Conservation (phyloP, 1,140 invertebrate genomes). For the Drosophila pandora region DNA sequence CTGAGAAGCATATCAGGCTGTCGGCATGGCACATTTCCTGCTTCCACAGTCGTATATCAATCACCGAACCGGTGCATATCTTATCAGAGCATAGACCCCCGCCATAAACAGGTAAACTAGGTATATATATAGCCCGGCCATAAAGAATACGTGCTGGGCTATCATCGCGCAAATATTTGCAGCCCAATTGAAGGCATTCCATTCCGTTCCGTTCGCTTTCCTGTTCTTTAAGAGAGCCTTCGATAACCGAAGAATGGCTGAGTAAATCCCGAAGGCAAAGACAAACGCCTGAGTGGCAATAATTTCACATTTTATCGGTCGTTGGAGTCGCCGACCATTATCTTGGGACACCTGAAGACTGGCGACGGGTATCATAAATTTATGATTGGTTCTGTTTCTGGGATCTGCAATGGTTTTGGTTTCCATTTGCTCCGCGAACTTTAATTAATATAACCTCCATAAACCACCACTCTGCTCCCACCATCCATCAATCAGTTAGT, state of each 20-base stretch:
- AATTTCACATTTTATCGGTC: constrained; percentile 35
- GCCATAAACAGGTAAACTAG: not conserved
- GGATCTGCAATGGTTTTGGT: constrained; percentile 20
- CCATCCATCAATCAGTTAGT: constrained; percentile 17
- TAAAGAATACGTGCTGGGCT: constrained; percentile 33
- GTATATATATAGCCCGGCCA: constrained; percentile 9
- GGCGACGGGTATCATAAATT: constrained; percentile 10
- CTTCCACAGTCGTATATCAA: constrained; percentile 45
- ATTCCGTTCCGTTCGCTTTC: not conserved
- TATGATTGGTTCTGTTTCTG: constrained; percentile 21
- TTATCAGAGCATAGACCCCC: constrained; percentile 33
- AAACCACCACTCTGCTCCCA: not conserved
- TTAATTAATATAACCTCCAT: no score
- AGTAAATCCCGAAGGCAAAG: constrained; percentile 21
- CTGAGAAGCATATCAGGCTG: constrained; percentile 35
- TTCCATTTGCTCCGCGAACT: not conserved
- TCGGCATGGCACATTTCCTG: constrained; percentile 25
- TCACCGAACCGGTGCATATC: constrained; percentile 38
- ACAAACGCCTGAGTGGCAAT: constrained; percentile 13
- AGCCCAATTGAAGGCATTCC: constrained; percentile 19
- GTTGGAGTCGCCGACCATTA: constrained; percentile 2
- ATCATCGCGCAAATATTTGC: constrained; percentile 69
- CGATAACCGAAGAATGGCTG: constrained; percentile 18
- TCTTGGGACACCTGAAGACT: constrained; percentile 25
- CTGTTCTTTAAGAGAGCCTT: constrained; percentile 3